These are phyloP conservation scores for Mirza zaza DNA, from an alignment of 2,113 vertebrate genomes.

Conservation along the genomic window DNA sequence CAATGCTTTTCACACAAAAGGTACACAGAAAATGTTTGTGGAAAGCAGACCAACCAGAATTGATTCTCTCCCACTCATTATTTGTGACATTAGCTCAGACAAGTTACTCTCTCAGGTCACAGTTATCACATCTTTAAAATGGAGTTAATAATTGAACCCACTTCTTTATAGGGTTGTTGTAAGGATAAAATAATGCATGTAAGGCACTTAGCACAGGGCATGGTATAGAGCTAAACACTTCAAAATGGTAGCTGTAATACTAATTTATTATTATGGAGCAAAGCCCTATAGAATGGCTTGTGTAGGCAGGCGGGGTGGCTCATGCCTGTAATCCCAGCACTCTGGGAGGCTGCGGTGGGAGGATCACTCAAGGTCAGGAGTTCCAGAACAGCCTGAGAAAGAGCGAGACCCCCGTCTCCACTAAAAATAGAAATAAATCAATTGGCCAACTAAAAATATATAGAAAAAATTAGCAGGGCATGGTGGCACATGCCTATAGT, in stretches of 20 bases:
- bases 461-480: no score
- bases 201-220: background rate
- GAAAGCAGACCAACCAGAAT: background rate
- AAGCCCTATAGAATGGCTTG: background rate
- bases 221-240: background rate
- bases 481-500: no score
- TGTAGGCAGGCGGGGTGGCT: no score
- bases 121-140: background rate
- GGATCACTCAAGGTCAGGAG: no score
- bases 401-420: no score
- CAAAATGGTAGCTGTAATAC: background rate
- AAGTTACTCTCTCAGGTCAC: background rate
- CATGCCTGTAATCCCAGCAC: no score
- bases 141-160: background rate
- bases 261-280: background rate
- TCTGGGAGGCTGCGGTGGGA: no score
- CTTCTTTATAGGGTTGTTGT: background rate
- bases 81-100: background rate
- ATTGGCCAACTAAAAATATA: no score
- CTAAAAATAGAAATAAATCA: no score
- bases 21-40: background rate
- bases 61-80: background rate
- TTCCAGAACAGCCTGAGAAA: no score
- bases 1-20: background rate
- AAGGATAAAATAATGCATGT: background rate